Evolutionary conservation across 2,888 invertebrate species (phyloP).

Genomic region (Itoplectis maculator): DNA sequence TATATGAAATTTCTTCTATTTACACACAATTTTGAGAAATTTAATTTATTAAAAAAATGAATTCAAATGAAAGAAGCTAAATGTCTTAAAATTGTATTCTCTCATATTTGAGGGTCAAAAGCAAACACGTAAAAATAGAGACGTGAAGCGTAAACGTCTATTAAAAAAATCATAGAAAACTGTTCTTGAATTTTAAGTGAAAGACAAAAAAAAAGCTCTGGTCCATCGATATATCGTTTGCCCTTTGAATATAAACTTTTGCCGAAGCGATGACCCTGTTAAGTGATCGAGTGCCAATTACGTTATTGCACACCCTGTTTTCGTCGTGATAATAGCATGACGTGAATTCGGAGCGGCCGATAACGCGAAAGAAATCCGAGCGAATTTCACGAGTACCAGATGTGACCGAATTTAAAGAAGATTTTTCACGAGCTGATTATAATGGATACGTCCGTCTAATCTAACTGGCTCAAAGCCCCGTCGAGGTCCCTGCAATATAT

Average conservation of each 20-base stretch:
- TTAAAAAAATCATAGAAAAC: background rate
- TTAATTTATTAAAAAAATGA: too few relatives aligned
- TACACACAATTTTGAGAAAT: too few relatives aligned
- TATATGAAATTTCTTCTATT: too few relatives aligned
- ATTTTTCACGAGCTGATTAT: background rate
- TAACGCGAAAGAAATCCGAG: background rate
- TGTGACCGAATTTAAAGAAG: background rate
- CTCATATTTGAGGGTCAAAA: too few relatives aligned
- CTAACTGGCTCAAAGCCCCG: background rate
- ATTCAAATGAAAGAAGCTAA: too few relatives aligned
- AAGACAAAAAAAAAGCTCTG: background rate
- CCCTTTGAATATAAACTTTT: background rate
- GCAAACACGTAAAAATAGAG: background rate
- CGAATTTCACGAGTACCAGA: background rate
- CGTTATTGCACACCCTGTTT: constrained; percentile 2
- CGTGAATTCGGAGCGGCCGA: background rate
- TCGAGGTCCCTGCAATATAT: background rate
- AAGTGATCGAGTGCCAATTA: constrained; percentile 8
- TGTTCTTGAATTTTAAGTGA: too few relatives aligned
- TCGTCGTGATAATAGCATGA: background rate
- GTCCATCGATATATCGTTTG: background rate
- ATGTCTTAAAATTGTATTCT: too few relatives aligned
- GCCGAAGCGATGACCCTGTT: background rate
- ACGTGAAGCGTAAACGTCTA: background rate
- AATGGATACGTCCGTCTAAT: background rate